phyloP scores from a whole-genome alignment of 2,113 vertebrate genomes.

The Drymodes brunneopygia region DNA sequence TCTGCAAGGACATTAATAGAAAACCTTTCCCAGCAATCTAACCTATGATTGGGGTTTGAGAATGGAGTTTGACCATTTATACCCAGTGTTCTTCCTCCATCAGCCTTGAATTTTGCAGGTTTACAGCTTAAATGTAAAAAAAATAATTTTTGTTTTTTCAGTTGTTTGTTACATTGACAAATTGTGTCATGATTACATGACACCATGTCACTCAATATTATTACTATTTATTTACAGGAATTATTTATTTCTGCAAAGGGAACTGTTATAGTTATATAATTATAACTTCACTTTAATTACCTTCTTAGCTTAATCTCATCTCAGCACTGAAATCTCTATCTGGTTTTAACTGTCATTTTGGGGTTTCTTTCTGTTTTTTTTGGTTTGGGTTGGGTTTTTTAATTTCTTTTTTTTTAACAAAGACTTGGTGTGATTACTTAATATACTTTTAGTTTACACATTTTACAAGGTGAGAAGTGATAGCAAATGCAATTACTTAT shows the following conservation, averaged over 20 bases:
- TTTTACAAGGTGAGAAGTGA: not conserved
- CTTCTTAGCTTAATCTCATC: not conserved
- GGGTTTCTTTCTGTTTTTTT: not conserved
- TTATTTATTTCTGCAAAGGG: not conserved
- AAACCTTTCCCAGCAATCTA: not conserved
- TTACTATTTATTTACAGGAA: no score
- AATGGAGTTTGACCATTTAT: not conserved
- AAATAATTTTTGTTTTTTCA: not conserved
- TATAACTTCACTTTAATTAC: not conserved
- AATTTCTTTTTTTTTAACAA: not conserved
- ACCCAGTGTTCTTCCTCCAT: not conserved
- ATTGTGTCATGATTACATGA: not conserved
- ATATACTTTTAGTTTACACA: not conserved
- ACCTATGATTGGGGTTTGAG: not conserved
- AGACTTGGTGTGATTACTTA: not conserved
- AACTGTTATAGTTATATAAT: not conserved
- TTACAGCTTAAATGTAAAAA: not conserved
- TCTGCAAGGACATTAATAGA: not conserved
- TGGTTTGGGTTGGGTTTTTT: not conserved
- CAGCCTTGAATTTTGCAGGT: not conserved
- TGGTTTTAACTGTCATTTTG: not conserved
- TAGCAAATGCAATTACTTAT: not conserved
- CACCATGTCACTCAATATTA: not conserved
- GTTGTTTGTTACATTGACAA: not conserved
- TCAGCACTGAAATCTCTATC: not conserved